Evolutionary conservation across 2,888 invertebrate genomes (phyloP), one percentile per base, ranked within the genome.

Genomic region (Melieria picta): DNA sequence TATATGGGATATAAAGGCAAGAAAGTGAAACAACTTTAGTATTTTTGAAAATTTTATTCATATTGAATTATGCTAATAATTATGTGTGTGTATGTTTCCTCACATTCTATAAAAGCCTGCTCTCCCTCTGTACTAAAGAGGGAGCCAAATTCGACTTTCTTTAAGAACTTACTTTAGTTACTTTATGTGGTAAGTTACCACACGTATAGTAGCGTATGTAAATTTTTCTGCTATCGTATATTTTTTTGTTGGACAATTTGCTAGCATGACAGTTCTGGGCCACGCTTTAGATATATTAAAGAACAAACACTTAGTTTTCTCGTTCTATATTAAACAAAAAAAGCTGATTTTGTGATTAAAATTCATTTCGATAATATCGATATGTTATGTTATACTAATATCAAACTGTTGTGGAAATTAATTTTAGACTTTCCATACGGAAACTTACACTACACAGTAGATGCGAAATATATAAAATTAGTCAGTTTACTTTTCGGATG

Each of bases 141-240:
- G 78, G 76, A 78, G 78, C 77, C 78, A 79, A 79, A 79, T 79
- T 82, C 82, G 79, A 79, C 78, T 76, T 80, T 73, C 64, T 63
- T 68, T 65, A 69, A 62, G 50, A 61, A 68, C 68, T 68, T 61
- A 68, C 13, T 50, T 43, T 60, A 45, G 42, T 52, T 4, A 52
- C 52, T 55, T 65, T 65, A 55, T 61, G 11, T 10, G 10, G 13
- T 61, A 61, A 56, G 7, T 16, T 56, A 43, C 45, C 55, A 48
- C 47, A 47, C 7, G 42, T 63, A 10, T 47, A 55, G 57, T 16
- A 57, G n/a, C 16, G 10, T 58, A 58, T 58, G 13, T 30, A 58
- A 30, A 58, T 30, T 1, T 58, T 60, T 30, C 43, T 30, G 30
- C 46, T 60, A 42, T 60, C 60, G 55, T 16, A 42, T 60, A 43